Evolutionary conservation across 2,797 vertebrate genomes (phyloP), one percentile per base, ranked within the genome.

Genomic region (Ctenopoma multispine): DNA sequence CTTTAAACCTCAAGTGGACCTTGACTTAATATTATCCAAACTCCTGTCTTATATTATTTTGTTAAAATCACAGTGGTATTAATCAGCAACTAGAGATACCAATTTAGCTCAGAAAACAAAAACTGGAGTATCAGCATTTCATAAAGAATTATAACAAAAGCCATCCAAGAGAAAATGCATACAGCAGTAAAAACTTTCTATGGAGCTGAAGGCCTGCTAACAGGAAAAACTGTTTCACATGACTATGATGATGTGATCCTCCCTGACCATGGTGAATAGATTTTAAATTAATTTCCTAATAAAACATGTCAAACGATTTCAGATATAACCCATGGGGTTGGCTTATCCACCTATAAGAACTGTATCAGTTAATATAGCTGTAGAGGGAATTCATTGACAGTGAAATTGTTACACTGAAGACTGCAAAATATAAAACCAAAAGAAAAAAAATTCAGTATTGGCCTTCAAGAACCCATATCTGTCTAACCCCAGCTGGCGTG

Each of bases 401-500:
- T 44, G 13, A 76, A 83, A 70, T 41, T 51, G 50, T 38, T 75
- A 36, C 31, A 69, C 49, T 66, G 43, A 77, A 69, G 61, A 58
- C 48, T 46, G 38, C 74, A 79, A 77, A 81, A 67, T 61, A 68
- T 69, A 53, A 81, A 59, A 69, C 60, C 49, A 3, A n/a, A n/a
- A 10, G 2, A 11, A n/a, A 41, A 66, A 83, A 82, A 72, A 73
- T 83, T 64, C 74, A 66, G 67, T 60, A 69, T 31, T 80, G 81
- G 80, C 79, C 70, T 81, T 76, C 24, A 82, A 79, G 66, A 73
- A 67, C 68, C 60, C 61, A 68, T 87, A 84, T 86, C 79, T 77
- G 84, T 80, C 80, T 69, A 79, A 82, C 70, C 80, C 80, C 87
- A 87, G 87, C 82, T 84, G 84, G 77, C 53, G 60, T 66, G 69